phyloP scores from a whole-genome alignment of 92 coral and sea anemone genomes.

The Palythoa caribaeorum region DNA sequence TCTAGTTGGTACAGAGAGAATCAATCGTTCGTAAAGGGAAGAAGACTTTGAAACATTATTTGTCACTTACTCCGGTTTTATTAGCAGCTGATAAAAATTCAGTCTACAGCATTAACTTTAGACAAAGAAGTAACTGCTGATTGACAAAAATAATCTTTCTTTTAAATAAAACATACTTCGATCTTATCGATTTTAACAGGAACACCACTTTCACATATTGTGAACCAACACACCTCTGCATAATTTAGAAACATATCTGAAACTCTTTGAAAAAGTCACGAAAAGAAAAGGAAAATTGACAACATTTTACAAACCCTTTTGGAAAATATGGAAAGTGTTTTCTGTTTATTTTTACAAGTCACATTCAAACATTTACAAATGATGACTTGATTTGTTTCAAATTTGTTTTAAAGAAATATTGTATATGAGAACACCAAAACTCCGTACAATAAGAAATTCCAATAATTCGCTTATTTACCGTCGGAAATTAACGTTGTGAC shows the following conservation, averaged over 20 bases:
- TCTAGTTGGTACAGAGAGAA: not conserved
- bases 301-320: not conserved
- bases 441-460: slow-evolving; percentile 42
- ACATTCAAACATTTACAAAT: slow-evolving; percentile 23
- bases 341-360: not conserved
- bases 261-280: slow-evolving; percentile 26
- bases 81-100: slow-evolving; percentile 17
- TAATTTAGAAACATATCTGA: slow-evolving; percentile 10
- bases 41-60: slow-evolving; percentile 2
- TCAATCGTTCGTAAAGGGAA: not conserved
- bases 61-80: not conserved
- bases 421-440: slow-evolving; percentile 8
- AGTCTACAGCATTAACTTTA: slow-evolving; percentile 34
- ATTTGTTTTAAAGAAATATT: slow-evolving; percentile 24
- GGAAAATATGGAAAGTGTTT: not conserved
- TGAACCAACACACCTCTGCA: slow-evolving; percentile 24
- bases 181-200: slow-evolving; percentile 22
- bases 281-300: not conserved
- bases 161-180: slow-evolving; percentile 39
- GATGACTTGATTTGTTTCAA: slow-evolving; percentile 36
- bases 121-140: slow-evolving; percentile 46
- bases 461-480: slow-evolving; percentile 29
- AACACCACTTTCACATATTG: slow-evolving; percentile 19
- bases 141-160: slow-evolving; percentile 47
- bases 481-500: slow-evolving; percentile 33